These are phyloP conservation scores for Stenchaetothrips biformis DNA, from an alignment of 2,888 invertebrate species.

Conservation along the genomic window DNA sequence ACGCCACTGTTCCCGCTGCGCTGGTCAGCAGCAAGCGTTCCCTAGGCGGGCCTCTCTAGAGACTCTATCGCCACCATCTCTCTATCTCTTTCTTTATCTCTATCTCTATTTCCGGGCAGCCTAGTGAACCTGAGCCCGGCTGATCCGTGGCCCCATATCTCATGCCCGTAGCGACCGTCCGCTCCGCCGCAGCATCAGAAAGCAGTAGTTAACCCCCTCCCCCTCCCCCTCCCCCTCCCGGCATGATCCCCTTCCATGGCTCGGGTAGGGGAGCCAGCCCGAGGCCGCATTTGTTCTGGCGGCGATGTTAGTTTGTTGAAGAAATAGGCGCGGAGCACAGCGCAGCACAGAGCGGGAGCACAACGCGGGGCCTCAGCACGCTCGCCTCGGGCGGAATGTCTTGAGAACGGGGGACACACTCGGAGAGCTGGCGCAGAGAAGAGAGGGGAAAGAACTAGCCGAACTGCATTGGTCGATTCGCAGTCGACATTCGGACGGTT, in stretches of 20 bases:
- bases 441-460: too few relatives aligned
- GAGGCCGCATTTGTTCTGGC: not conserved
- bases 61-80: too few relatives aligned
- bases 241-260: not conserved
- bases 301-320: constrained; percentile 23
- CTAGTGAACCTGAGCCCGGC: constrained; percentile 10
- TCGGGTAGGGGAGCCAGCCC: not conserved
- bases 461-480: too few relatives aligned
- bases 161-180: not conserved
- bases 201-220: constrained; percentile 14
- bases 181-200: not conserved
- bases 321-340: not conserved
- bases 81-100: not conserved
- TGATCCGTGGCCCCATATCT: constrained; percentile 7
- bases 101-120: not conserved
- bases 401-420: too few relatives aligned
- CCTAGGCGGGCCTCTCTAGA: too few relatives aligned
- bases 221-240: not conserved
- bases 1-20: too few relatives aligned
- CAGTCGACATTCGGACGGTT: too few relatives aligned
- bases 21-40: too few relatives aligned
- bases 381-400: too few relatives aligned
- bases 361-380: not conserved
- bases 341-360: not conserved
- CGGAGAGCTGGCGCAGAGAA: too few relatives aligned